Conservation (phyloP, 2,888 invertebrate species). For the Ptilodon capucinus region DNA sequence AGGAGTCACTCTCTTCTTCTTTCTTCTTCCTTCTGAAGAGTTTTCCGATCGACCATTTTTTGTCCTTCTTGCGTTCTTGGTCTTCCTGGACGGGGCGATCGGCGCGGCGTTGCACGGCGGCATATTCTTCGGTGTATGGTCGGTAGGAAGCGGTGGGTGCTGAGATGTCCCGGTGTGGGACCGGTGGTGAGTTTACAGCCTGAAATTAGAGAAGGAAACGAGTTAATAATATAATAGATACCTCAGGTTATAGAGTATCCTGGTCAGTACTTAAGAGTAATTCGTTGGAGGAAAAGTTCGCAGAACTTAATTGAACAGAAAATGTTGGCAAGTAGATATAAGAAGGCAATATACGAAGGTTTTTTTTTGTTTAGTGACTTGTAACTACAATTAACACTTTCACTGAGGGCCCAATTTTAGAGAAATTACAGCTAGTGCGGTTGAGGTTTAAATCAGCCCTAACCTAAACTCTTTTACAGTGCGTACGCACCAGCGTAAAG, state of each 20-base stretch:
- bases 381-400: too few species aligned
- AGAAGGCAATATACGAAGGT: too few species aligned
- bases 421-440: too few species aligned
- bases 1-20: conserved; percentile 83
- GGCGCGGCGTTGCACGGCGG: conserved; percentile 59
- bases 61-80: conserved; percentile 82
- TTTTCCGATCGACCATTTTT: conserved; percentile 92
- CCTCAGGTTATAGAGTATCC: too few species aligned
- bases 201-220: conserved; percentile 51
- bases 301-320: too few species aligned
- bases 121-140: conserved; percentile 71
- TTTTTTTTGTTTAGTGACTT: too few species aligned
- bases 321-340: too few species aligned
- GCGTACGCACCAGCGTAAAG: too few species aligned
- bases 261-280: too few species aligned
- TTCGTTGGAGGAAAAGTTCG: not conserved
- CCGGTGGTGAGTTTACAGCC: conserved; percentile 79
- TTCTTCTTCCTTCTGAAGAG: conserved; percentile 90
- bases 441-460: too few species aligned
- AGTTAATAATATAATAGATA: not conserved
- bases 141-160: conserved; percentile 57
- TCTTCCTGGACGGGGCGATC: conserved; percentile 64
- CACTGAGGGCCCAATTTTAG: too few species aligned
- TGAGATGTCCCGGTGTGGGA: conserved; percentile 69
- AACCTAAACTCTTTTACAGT: too few species aligned